These are phyloP conservation scores for Caenorhabditis angaria DNA, from an alignment of 2,888 invertebrate genomes.

Conservation along the genomic window DNA sequence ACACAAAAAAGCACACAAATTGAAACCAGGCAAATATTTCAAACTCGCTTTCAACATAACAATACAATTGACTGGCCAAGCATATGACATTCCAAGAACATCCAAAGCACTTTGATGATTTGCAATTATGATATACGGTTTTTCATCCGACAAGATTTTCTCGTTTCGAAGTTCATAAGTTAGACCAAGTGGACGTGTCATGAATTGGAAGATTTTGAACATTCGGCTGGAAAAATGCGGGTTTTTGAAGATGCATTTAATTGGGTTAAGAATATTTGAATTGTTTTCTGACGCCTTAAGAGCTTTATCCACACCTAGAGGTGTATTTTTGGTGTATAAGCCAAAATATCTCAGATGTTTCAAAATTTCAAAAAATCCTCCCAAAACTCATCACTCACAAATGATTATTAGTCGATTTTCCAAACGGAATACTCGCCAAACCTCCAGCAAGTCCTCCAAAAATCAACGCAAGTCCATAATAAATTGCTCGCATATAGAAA, in stretches of 20 bases:
- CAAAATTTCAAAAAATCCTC: no score
- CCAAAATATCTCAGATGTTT: no score
- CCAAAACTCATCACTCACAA: no score
- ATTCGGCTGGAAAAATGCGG: constrained; percentile 51
- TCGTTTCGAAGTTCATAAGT: constrained; percentile 44
- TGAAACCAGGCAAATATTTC: constrained; percentile 69
- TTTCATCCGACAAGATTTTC: constrained; percentile 38
- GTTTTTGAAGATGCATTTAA: no score
- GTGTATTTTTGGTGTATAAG: no score
- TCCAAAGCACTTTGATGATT: constrained; percentile 72
- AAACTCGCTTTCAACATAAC: constrained; percentile 69
- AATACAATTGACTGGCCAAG: constrained; percentile 68
- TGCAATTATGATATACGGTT: constrained; percentile 65
- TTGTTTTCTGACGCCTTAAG: no score
- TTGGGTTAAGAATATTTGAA: no score
- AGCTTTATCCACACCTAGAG: no score
- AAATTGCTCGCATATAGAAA: constrained; percentile 43
- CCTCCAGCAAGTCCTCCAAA: constrained; percentile 49
- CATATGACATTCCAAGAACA: constrained; percentile 60
- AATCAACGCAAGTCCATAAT: constrained; percentile 44
- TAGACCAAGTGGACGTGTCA: constrained; percentile 37
- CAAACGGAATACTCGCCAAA: constrained; percentile 42
- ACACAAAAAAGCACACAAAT: constrained; percentile 62
- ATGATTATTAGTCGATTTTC: constrained; percentile 50
- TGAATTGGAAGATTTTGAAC: constrained; percentile 50